These are phyloP conservation scores for Acleris cristana DNA, from an alignment of 2,888 invertebrate genomes.

Conservation along the genomic window DNA sequence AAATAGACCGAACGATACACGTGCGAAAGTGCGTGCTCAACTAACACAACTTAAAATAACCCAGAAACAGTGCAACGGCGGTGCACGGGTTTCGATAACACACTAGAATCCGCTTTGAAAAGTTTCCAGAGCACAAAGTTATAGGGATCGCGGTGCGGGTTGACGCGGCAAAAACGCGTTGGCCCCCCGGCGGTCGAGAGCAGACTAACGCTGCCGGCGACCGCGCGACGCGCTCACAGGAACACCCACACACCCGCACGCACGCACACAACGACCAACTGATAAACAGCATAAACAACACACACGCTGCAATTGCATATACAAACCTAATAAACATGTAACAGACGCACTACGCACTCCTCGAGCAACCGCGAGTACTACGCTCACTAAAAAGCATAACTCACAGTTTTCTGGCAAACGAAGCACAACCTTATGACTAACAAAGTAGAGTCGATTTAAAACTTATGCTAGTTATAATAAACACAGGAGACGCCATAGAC, in stretches of 20 bases:
- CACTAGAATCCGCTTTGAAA: constrained; percentile 70
- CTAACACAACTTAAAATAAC: constrained; percentile 57
- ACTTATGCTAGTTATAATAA: no score
- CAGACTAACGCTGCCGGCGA: constrained; percentile 70
- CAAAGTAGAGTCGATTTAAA: no score
- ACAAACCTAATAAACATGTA: constrained; percentile 55
- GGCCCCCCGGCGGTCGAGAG: constrained; percentile 73
- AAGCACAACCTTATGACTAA: no score
- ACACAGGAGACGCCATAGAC: constrained; percentile 55
- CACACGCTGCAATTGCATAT: constrained; percentile 73
- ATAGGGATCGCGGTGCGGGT: constrained; percentile 71
- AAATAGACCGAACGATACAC: constrained; percentile 78
- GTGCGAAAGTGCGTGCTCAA: constrained; percentile 60
- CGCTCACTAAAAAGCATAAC: constrained; percentile 46
- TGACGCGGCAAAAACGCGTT: constrained; percentile 68
- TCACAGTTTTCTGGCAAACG: no score
- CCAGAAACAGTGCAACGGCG: constrained; percentile 57
- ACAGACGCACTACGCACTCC: constrained; percentile 51
- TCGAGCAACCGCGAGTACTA: constrained; percentile 37
- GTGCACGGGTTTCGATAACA: constrained; percentile 58
- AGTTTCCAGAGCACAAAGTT: constrained; percentile 83
- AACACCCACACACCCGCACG: constrained; percentile 49
- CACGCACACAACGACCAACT: constrained; percentile 60
- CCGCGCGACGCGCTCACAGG: constrained; percentile 54
- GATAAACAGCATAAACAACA: constrained; percentile 79